Evolutionary conservation across 2,888 invertebrate genomes (phyloP).

Genomic region (Lagria hirta): DNA sequence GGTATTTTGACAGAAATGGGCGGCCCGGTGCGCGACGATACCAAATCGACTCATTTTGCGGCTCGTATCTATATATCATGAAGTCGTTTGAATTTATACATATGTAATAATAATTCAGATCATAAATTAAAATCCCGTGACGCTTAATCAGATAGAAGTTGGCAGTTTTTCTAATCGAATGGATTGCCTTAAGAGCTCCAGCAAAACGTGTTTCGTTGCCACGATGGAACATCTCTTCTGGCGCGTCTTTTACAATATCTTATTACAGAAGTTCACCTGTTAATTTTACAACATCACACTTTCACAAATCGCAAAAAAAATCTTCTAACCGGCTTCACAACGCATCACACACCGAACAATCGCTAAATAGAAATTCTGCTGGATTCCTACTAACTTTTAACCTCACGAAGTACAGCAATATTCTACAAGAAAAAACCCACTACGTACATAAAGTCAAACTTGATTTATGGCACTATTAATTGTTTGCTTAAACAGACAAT

Average conservation of each 20-base stretch:
- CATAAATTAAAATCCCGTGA: constrained; percentile 35
- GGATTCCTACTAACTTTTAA: no score
- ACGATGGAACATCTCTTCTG: constrained; percentile 39
- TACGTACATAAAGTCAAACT: no score
- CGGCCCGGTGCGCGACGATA: constrained; percentile 15
- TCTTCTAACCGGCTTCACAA: no score
- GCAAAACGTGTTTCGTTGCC: constrained; percentile 43
- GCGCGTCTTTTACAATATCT: constrained; percentile 43
- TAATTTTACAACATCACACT: constrained; percentile 45
- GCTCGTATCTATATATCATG: constrained; percentile 29
- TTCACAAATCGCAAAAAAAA: no score
- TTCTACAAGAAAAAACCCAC: no score
- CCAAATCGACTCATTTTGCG: constrained; percentile 17
- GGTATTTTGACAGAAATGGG: constrained; percentile 21
- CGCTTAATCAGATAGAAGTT: constrained; percentile 34
- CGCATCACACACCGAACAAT: no score
- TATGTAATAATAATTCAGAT: constrained; percentile 39
- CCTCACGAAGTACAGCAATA: no score
- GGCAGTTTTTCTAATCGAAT: constrained; percentile 37
- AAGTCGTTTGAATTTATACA: constrained; percentile 34
- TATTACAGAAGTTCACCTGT: constrained; percentile 43
- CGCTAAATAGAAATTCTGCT: no score
- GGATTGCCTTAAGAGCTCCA: constrained; percentile 39
- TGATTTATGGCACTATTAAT: no score
- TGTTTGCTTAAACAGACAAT: no score